Percentiles rank a stretch among this genome's conserved stretches.
phyloP scores from a whole-genome alignment of 2,888 invertebrate genomes.

The Phymatocera aterrima region DNA sequence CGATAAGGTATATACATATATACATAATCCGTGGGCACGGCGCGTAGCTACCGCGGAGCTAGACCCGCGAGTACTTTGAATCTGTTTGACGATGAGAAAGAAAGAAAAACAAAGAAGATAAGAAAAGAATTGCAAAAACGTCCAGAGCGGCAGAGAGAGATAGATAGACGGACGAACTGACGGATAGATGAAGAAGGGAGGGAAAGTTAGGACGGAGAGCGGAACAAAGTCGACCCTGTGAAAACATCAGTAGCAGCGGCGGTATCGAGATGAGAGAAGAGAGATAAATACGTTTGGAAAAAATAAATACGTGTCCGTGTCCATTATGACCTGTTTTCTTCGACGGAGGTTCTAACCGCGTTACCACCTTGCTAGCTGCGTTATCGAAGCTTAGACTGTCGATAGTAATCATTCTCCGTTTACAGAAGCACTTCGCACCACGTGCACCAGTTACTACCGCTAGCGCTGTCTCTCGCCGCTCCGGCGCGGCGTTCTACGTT shows the following conservation, averaged over 20 bases:
- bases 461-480: no score
- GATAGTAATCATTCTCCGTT: constrained; percentile 44
- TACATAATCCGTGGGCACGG: background rate
- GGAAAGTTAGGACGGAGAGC: no score
- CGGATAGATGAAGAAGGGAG: no score
- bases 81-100: no score
- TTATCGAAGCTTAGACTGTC: constrained; percentile 39
- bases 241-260: no score
- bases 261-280: no score
- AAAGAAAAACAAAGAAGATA: background rate
- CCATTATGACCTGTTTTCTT: constrained; percentile 19
- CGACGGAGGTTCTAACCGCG: constrained; percentile 38
- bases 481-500: no score
- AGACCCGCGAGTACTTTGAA: no score
- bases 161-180: no score
- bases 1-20: background rate
- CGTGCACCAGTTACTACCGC: constrained; percentile 21
- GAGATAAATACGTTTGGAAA: background rate
- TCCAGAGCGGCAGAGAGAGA: no score
- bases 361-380: constrained; percentile 34
- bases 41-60: background rate
- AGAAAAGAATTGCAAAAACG: background rate
- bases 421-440: constrained; percentile 38
- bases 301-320: background rate
- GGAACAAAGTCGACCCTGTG: no score